Base-by-base conservation (phyloP, 1,140 invertebrate species). In the Pseudomyrmex pallidus region DNA sequence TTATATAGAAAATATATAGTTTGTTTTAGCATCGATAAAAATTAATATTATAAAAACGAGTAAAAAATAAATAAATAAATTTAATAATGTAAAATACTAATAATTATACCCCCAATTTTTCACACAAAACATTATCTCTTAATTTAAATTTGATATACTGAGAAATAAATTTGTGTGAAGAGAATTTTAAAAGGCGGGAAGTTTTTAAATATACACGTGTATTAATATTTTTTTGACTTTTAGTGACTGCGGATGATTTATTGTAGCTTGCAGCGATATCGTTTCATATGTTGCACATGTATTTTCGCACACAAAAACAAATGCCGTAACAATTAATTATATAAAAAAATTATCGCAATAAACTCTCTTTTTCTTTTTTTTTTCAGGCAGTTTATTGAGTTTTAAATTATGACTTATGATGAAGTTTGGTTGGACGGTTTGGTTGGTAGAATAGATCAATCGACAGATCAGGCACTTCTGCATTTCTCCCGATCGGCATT, bases 401-500 rank as follows among this genome's bases (percentile, higher is more conserved):
- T 35, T 35, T 35, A 35, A 35, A 35, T 35, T 35, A 35, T 35
- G 5, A 35, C 35, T 35, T 35, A 35, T 35, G 5, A 64, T 64
- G 50, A 66, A 54, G 35, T 35, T 46, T 9, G 35, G 48, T 46
- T n/a, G 61, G 56, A 70, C 17, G 2, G 2, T n/a, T 20, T 8
- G 8, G 52, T 20, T 8, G 8, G 52, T 59, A 1, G 17, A 35
- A 74, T 48, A 5, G 7, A 5, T 12, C 35, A 76, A 76, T 13
- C 48, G 20, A 48, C 1, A 15, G 10, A 78, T 78, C 46, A 70
- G 5, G n/a, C n/a, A 9, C 25, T 17, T 66, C 44, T 78, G 17
- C 96, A 97, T 83, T 96, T 95, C 10, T 93, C 90, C 59, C 96
- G 95, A 90, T 97, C 95, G 35, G 96, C 96, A 89, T 96, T 97